Evolutionary conservation across 2,113 vertebrate genomes (phyloP), one percentile per base, ranked within the genome.

Genomic region (Larimichthys polyactis): DNA sequence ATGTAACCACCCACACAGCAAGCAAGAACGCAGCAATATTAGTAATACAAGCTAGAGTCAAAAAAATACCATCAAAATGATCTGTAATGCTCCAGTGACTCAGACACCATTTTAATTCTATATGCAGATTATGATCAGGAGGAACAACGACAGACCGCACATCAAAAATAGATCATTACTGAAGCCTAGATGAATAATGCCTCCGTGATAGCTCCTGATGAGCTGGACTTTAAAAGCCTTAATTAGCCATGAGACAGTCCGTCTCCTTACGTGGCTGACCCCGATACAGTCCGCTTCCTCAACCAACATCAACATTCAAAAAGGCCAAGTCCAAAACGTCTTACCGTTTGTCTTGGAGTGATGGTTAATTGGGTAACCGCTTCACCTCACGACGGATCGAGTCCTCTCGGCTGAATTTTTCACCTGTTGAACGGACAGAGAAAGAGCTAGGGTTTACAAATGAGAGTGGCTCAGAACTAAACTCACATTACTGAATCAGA

Each of bases 401-500:
- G 16, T 32, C 72, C 43, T 55, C 5, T 20, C n/a, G 14, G 75
- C 59, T 54, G 4, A 73, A 75, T 46, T 62, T 29, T 36, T 81
- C 60, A 85, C 65, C 74, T 82, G 79, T 71, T 57, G 52, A 81
- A 78, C 15, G 71, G 7, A 67, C 12, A 66, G 3, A 78, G 17
- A 60, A 58, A 43, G 44, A 44, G 44, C 46, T 20, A 29, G 5
- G 57, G 57, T 66, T 82, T 80, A 75, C 10, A 29, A 85, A 73
- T 16, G 22, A 57, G 22, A 51, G 73, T 2, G 15, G 68, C 49
- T 68, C 22, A 22, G 19, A 64, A 48, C 48, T 52, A 73, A 75
- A 79, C 57, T 81, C 32, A 52, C 71, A 87, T 87, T 67, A 83
- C 83, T 91, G 73, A 89, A 86, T 92, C 78, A 82, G 68, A 91